Percentiles rank a stretch among this genome's conserved stretches.
Conservation (phyloP, 1,140 invertebrate species). For the Sycophaga agraensis region DNA sequence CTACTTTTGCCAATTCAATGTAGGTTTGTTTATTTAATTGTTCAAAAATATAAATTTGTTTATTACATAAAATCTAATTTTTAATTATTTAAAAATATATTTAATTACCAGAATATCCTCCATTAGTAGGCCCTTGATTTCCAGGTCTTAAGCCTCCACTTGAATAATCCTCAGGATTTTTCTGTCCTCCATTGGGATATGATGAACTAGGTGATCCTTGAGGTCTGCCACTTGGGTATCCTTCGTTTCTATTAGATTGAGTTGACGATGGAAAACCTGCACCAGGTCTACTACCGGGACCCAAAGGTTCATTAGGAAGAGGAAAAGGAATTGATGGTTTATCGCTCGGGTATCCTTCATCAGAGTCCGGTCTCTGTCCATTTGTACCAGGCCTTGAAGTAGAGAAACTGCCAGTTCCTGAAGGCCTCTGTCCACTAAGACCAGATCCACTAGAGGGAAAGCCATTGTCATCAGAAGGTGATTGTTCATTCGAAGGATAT, state of each 20-base stretch:
- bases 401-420: not conserved
- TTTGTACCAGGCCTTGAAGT: not conserved
- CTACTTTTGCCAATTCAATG: not conserved
- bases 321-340: constrained; percentile 24
- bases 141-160: constrained; percentile 37
- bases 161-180: constrained; percentile 29
- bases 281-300: constrained; percentile 4
- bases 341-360: constrained; percentile 40
- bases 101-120: constrained; percentile 32
- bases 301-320: constrained; percentile 6
- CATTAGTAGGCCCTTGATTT: constrained; percentile 23
- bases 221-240: constrained; percentile 34
- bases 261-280: not conserved
- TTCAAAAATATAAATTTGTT: not conserved
- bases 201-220: constrained; percentile 11
- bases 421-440: constrained; percentile 12
- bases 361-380: constrained; percentile 1
- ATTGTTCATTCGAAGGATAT: constrained; percentile 34
- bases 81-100: not conserved
- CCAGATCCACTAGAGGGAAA: constrained; percentile 1
- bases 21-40: not conserved
- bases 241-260: constrained; percentile 21
- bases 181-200: constrained; percentile 17
- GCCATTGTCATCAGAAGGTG: constrained; percentile 30
- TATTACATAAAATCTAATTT: not conserved